Evolutionary conservation across 2,113 vertebrate genomes (phyloP).

Genomic region (Petrocephalus microphthalmus): DNA sequence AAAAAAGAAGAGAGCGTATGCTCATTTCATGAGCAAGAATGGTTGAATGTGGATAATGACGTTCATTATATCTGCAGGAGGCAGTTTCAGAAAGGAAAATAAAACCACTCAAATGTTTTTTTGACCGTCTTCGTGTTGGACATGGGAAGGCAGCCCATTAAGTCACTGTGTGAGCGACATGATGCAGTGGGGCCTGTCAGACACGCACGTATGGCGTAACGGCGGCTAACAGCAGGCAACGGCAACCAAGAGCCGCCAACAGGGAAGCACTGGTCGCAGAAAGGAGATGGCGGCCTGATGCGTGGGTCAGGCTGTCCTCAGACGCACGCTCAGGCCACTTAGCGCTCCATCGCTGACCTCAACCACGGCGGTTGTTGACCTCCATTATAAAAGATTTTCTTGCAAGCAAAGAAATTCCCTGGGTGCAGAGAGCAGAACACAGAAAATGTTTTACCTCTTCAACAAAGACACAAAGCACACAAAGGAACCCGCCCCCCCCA

Average conservation of each 20-base stretch:
- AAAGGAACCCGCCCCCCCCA: neutral
- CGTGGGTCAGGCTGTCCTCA: neutral
- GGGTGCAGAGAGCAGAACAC: neutral
- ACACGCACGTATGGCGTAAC: neutral
- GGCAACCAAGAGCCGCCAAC: neutral
- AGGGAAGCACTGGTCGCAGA: neutral
- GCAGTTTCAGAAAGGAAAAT: neutral
- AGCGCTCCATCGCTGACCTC: neutral
- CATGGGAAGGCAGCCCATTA: neutral
- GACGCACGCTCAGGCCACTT: neutral
- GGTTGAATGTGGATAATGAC: neutral
- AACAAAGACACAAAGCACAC: neutral
- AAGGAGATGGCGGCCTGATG: neutral
- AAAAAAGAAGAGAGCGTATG: neutral
- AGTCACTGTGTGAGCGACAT: neutral
- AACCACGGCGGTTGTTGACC: neutral
- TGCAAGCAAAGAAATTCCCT: neutral
- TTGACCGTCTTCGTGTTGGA: neutral
- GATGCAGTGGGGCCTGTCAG: neutral
- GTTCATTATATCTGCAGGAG: neutral
- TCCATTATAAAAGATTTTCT: neutral
- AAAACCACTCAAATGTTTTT: neutral
- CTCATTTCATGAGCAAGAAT: neutral
- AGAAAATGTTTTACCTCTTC: slow-evolving; percentile 9
- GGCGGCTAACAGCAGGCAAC: neutral